phyloP scores from a whole-genome alignment of 2,797 vertebrate species.

The Stomatorhinus walkeri region DNA sequence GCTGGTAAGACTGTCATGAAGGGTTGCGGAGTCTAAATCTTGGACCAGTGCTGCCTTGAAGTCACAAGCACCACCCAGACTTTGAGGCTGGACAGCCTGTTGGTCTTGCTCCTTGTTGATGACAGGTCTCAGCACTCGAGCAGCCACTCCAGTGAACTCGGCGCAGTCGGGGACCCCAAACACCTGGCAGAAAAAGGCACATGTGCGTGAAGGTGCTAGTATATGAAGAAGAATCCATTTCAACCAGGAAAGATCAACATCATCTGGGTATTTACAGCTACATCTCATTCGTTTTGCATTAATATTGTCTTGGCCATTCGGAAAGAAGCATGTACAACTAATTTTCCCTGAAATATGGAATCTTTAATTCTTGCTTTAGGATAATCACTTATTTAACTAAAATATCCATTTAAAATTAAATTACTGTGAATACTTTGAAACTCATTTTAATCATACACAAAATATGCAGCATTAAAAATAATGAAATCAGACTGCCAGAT shows the following conservation, averaged over 20 bases:
- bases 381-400: background rate
- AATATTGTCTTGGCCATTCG: background rate
- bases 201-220: conserved; percentile 38
- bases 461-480: background rate
- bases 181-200: conserved; percentile 64
- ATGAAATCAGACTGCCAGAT: background rate
- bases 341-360: background rate
- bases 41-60: conserved; percentile 60
- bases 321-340: background rate
- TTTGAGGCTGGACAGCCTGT: conserved; percentile 47
- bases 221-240: background rate
- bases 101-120: conserved; percentile 76
- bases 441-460: background rate
- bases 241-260: background rate
- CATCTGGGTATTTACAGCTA: background rate
- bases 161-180: conserved; percentile 89
- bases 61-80: conserved; percentile 54
- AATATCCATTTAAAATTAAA: background rate
- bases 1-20: conserved; percentile 48
- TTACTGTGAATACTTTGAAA: background rate
- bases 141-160: conserved; percentile 75
- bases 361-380: background rate
- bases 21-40: conserved; percentile 60
- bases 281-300: background rate
- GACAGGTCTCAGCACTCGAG: conserved; percentile 73